Conservation (phyloP, 2,113 vertebrate genomes). For the Hylia prasina region DNA sequence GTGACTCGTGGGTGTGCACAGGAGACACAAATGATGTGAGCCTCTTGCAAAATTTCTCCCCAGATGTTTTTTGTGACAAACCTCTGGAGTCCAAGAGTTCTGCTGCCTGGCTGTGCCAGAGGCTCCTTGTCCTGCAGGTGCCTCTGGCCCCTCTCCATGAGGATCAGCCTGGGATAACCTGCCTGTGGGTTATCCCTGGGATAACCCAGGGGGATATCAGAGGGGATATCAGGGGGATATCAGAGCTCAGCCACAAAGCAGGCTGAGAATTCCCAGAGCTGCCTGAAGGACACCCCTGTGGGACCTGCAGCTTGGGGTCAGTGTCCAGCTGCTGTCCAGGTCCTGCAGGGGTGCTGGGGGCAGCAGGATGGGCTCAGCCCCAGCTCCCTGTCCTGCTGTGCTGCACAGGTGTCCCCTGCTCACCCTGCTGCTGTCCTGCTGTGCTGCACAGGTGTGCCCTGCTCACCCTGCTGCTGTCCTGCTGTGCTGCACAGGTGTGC, state of each 20-base stretch:
- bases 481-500: fast-evolving
- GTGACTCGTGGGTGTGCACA: fast-evolving
- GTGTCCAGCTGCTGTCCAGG: neutral
- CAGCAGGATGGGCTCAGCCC: neutral
- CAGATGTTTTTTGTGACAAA: neutral
- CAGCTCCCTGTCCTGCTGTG: neutral
- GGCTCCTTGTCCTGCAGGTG: neutral
- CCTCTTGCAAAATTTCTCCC: neutral
- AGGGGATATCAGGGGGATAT: neutral
- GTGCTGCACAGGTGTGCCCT: too few relatives aligned
- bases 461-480: too few relatives aligned
- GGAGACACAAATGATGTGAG: fast-evolving
- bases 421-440: neutral
- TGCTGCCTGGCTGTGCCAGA: neutral
- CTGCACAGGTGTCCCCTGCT: neutral
- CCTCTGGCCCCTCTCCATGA: fast-evolving
- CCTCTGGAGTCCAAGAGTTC: fast-evolving
- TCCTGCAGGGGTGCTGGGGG: too few relatives aligned
- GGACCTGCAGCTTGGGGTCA: too few relatives aligned
- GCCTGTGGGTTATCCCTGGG: too few relatives aligned
- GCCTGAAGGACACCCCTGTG: neutral
- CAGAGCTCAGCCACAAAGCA: neutral
- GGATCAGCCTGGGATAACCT: neutral
- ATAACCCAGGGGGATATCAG: too few relatives aligned
- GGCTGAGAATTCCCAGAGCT: neutral